Base-by-base conservation (phyloP, 1,140 invertebrate species). In the Paramacrobiotus metropolitanus region DNA sequence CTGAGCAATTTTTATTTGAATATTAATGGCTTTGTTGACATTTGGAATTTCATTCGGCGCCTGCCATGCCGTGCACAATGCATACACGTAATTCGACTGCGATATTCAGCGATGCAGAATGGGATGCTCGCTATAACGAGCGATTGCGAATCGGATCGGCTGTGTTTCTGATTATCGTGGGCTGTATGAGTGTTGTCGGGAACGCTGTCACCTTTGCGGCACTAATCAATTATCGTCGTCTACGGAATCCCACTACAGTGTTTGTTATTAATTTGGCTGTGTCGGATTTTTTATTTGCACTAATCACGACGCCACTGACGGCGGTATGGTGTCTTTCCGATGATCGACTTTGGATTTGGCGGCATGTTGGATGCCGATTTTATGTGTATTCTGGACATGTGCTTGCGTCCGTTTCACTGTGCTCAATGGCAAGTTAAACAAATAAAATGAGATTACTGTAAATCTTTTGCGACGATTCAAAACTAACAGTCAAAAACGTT, bases 271-370 rank as follows among this genome's bases (percentile, higher is more conserved):
- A 88, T 69, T 72, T 88, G 59, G 86, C 86, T 1, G 77, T 87
- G 21, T 90, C 91, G 2, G 91, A 96, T 72, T 75, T 95, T 4
- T 79, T 92, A 2, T 95, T 96, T 72, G 87, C 95, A 40, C 80
- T 91, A 48, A 89, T 95, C 72, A 95, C 91, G 74, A 87, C 95
- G 29, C 91, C 91, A 0, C 90, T 89, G 69, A 91, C 87, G 2
- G 87, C 85, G 0, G 83, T 83, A 15, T 40, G 34, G 34, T 40
- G 34, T n/a, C 34, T 40, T 9, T 40, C n/a, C 34, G 34, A 40
- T 15, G 34, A 40, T n/a, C 9, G 34, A 9, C 34, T 40, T 40
- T 40, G 34, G 34, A 40, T 40, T n/a, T 40, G 9, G 9, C 34
- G n/a, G 9, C 34, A 40, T n/a, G 9, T 40, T 9, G 34, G 34